A percentile compares a stretch with the other conserved stretches of the same genome.
Evolutionary conservation across 1,140 invertebrate genomes (phyloP).

Genomic region (Drosophila varians): DNA sequence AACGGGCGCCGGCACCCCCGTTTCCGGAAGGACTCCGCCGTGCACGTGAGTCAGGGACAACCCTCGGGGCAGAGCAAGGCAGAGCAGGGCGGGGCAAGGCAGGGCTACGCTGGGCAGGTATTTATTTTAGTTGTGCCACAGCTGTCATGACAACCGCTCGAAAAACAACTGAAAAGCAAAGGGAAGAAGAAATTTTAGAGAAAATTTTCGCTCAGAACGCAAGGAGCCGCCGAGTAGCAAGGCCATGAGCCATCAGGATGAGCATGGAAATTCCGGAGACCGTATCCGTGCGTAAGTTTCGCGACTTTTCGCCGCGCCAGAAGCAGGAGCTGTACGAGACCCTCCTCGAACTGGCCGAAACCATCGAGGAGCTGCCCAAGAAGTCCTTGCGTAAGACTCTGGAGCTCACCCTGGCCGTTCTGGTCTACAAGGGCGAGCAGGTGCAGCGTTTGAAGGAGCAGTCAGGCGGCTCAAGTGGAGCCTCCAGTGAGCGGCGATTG

Average conservation of each 20-base stretch:
- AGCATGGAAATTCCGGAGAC: slow-evolving; percentile 76
- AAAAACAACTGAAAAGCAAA: slow-evolving; percentile 22
- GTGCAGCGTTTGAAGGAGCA: slow-evolving; percentile 36
- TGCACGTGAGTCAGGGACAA: slow-evolving; percentile 63
- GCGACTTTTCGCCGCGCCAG: slow-evolving; percentile 66
- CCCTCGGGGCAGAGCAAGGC: too few species aligned
- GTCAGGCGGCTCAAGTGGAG: slow-evolving; percentile 3
- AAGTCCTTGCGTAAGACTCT: slow-evolving; percentile 74
- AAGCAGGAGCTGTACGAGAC: slow-evolving; percentile 80
- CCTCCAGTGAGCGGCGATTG: slow-evolving; percentile 41
- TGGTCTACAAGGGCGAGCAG: slow-evolving; percentile 76
- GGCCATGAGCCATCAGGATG: slow-evolving; percentile 58
- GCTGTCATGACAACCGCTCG: slow-evolving; percentile 67
- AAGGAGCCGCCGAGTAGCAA: slow-evolving; percentile 48
- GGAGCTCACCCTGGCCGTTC: slow-evolving; percentile 67
- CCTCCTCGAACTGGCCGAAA: slow-evolving; percentile 57
- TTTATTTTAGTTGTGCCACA: slow-evolving; percentile 48
- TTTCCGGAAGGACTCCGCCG: slow-evolving; percentile 34
- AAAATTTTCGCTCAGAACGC: slow-evolving; percentile 66
- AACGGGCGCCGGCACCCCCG: slow-evolving; percentile 49
- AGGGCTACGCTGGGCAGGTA: slow-evolving; percentile 2
- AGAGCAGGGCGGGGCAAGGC: too few species aligned
- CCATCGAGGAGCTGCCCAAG: slow-evolving; percentile 71
- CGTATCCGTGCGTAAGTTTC: slow-evolving; percentile 76
- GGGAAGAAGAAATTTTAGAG: slow-evolving; percentile 12